Conservation (phyloP, 1,140 invertebrate species). For the Neuroterus valhalla region DNA sequence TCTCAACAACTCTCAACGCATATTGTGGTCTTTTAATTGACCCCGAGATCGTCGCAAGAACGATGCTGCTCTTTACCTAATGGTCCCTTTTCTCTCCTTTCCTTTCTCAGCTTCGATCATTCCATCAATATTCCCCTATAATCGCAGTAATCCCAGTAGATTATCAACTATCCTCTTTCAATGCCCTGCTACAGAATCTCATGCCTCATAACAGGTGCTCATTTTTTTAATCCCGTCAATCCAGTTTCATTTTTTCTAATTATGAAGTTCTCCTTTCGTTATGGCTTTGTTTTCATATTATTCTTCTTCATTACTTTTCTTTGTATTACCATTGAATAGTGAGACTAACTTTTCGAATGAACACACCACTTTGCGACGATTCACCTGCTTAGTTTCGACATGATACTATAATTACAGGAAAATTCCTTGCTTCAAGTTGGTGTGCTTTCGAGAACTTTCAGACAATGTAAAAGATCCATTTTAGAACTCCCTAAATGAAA, state of each 20-base stretch:
- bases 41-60: slow-evolving; percentile 55
- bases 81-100: slow-evolving; percentile 57
- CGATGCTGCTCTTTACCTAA: slow-evolving; percentile 52
- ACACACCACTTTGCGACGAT: too few relatives aligned
- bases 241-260: neutral
- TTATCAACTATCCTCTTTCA: slow-evolving; percentile 9
- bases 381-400: too few relatives aligned
- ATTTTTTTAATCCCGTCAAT: slow-evolving; percentile 4
- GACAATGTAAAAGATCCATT: too few relatives aligned
- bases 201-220: slow-evolving; percentile 1
- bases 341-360: too few relatives aligned
- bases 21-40: slow-evolving; percentile 59
- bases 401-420: too few relatives aligned
- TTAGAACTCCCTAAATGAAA: too few relatives aligned
- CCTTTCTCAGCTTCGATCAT: slow-evolving; percentile 51
- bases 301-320: too few relatives aligned
- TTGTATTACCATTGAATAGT: too few relatives aligned
- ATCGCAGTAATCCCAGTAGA: slow-evolving; percentile 27
- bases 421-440: too few relatives aligned
- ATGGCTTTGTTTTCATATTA: neutral
- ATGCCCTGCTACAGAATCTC: slow-evolving; percentile 11
- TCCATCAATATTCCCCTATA: slow-evolving; percentile 7
- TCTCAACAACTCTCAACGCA: slow-evolving; percentile 53
- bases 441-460: too few relatives aligned
- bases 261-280: neutral